Conservation (phyloP, 1,140 invertebrate genomes). For the Macrobrachium nipponense region DNA sequence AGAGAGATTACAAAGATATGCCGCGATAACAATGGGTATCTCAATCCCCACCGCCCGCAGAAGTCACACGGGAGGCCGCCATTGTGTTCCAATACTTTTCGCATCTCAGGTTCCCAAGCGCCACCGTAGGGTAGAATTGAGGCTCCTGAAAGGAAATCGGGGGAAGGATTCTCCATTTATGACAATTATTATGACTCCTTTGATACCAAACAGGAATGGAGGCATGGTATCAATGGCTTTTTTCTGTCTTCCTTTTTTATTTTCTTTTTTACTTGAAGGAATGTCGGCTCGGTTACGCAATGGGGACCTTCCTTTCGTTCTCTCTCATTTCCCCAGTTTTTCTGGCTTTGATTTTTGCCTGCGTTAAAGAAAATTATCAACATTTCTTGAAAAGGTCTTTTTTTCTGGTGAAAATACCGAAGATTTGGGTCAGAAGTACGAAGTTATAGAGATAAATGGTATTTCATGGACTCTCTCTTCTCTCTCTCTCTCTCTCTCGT, state of each 20-base stretch:
- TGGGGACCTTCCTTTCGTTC: not conserved
- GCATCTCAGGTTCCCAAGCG: constrained; percentile 43
- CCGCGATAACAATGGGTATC: constrained; percentile 27
- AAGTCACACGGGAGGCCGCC: constrained; percentile 42
- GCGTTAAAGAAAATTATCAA: not conserved
- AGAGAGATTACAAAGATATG: constrained; percentile 28
- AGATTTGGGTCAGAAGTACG: too few relatives aligned
- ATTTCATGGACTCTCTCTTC: too few relatives aligned
- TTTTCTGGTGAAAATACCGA: not conserved
- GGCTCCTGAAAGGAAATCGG: constrained; percentile 33
- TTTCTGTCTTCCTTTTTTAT: not conserved
- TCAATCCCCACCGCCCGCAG: constrained; percentile 9
- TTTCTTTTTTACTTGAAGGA: not conserved
- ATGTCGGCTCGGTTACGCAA: not conserved
- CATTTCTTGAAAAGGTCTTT: not conserved
- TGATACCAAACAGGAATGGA: too few relatives aligned
- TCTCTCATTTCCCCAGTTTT: not conserved
- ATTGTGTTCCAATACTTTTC: constrained; percentile 53
- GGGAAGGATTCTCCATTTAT: constrained; percentile 29
- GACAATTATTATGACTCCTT: not conserved
- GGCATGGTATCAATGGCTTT: constrained; percentile 41
- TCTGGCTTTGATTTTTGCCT: too few relatives aligned
- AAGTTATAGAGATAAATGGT: too few relatives aligned
- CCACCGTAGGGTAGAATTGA: constrained; percentile 3
- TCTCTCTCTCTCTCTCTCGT: too few relatives aligned